Evolutionary conservation across 2,797 vertebrate genomes (phyloP), one percentile per base, ranked within the genome.

Genomic region (Novumbra hubbsi): DNA sequence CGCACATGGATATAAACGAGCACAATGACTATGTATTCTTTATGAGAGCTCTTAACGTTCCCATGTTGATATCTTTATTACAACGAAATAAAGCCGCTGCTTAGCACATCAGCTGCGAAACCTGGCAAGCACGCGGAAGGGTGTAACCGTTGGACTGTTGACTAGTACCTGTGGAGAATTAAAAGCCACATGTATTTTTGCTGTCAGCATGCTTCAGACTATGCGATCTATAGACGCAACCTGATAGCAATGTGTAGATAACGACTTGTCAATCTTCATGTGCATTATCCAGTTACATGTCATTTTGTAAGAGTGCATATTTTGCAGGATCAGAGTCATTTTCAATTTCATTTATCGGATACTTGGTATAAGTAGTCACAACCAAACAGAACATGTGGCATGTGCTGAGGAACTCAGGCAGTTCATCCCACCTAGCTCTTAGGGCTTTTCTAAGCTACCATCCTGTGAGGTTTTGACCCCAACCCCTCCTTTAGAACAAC

Each of bases 161-260:
- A 84, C 73, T 78, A 84, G 80, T 78, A 77, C 84, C 76, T 80
- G 76, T 77, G 83, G 45, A 77, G 83, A 86, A 91, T 78, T 78
- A 76, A 85, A 85, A 88, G 87, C 87, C 87, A 90, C 16, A 52
- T 83, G 83, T 85, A 83, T 88, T 86, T 75, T 81, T 78, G 82
- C 84, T 84, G 79, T 86, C 80, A 84, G 68, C 76, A 68, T 81
- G 85, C 74, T 78, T 81, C 72, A 3, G 78, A 45, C 71, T 80
- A 73, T 76, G 71, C 70, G 68, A 52, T 27, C 68, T 1, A n/a
- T 28, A 70, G 48, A 70, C 24, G 14, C 14, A 69, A 32, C 68
- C 68, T 32, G 27, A 52, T 34, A 21, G 19, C 27, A 34, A 21
- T 67, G 32, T 34, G 71, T 78, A 80, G 77, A 72, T 28, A 77